phyloP scores from a whole-genome alignment of 1,140 invertebrate genomes.

The Tetranychus urticae region DNA sequence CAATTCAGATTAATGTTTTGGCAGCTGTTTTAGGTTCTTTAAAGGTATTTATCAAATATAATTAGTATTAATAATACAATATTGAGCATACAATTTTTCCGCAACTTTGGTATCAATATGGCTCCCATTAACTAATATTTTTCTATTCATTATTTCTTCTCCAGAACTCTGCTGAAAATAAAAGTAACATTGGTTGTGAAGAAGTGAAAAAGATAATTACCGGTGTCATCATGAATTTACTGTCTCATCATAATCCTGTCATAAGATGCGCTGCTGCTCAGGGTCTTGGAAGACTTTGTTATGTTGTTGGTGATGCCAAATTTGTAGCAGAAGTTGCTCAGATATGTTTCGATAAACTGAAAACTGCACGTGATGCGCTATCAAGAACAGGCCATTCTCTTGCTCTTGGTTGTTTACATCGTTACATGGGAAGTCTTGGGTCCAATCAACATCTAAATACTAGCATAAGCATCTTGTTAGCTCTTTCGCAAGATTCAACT shows the following conservation, averaged over 20 bases:
- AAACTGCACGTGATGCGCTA: conserved; percentile 60
- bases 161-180: conserved; percentile 53
- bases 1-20: conserved; percentile 89
- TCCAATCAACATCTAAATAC: conserved; percentile 76
- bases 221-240: conserved; percentile 37
- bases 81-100: not conserved
- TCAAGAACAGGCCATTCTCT: conserved; percentile 74
- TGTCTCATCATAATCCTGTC: conserved; percentile 59
- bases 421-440: conserved; percentile 66
- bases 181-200: conserved; percentile 59
- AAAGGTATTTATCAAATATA: conserved; percentile 24
- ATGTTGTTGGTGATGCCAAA: conserved; percentile 54
- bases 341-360: conserved; percentile 62
- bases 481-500: conserved; percentile 72
- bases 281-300: conserved; percentile 62
- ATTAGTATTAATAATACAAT: not conserved
- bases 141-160: conserved; percentile 5
- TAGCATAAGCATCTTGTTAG: conserved; percentile 73
- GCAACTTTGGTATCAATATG: not conserved
- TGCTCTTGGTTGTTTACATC: conserved; percentile 69
- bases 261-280: conserved; percentile 67
- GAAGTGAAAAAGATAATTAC: conserved; percentile 66
- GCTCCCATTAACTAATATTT: not conserved
- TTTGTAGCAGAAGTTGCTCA: conserved; percentile 77
- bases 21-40: conserved; percentile 71